Conservation (phyloP, 2,113 vertebrate species). For the Phyllopteryx taeniolatus region DNA sequence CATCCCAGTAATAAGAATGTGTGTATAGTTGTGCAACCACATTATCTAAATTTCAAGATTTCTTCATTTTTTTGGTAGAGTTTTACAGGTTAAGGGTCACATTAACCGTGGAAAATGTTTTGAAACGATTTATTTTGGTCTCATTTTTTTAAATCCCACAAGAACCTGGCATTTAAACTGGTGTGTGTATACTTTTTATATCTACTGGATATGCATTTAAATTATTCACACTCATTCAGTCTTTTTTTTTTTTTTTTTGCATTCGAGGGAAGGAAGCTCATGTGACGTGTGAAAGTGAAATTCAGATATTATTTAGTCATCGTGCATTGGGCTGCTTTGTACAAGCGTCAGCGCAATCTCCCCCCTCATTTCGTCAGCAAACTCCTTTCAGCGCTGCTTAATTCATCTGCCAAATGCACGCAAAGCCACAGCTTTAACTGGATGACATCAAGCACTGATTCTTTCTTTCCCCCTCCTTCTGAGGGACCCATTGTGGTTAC, state of each 20-base stretch:
- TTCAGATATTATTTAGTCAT: conserved; percentile 50
- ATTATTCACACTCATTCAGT: conserved; percentile 17
- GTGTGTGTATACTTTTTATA: neutral
- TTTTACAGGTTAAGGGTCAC: too few species aligned
- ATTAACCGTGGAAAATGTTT: too few species aligned
- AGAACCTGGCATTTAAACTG: neutral
- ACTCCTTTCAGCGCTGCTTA: conserved; percentile 53
- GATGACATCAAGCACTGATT: conserved; percentile 56
- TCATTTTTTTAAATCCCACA: neutral
- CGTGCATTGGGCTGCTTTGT: conserved; percentile 45
- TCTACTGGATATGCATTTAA: neutral
- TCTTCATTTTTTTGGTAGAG: too few species aligned
- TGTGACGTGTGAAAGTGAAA: conserved; percentile 33
- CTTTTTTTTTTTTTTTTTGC: conserved; percentile 5
- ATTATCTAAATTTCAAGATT: too few species aligned
- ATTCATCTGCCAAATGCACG: conserved; percentile 61
- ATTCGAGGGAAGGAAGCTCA: conserved; percentile 14
- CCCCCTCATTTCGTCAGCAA: conserved; percentile 57
- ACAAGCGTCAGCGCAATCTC: conserved; percentile 45
- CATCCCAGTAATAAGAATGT: too few species aligned
- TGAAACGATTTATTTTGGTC: neutral
- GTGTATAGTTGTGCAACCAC: too few species aligned
- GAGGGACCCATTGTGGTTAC: conserved; percentile 57
- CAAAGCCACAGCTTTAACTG: conserved; percentile 48
- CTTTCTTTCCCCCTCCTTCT: conserved; percentile 33